Conservation (phyloP, 1,140 invertebrate genomes). For the Leguminivora glycinivorella region DNA sequence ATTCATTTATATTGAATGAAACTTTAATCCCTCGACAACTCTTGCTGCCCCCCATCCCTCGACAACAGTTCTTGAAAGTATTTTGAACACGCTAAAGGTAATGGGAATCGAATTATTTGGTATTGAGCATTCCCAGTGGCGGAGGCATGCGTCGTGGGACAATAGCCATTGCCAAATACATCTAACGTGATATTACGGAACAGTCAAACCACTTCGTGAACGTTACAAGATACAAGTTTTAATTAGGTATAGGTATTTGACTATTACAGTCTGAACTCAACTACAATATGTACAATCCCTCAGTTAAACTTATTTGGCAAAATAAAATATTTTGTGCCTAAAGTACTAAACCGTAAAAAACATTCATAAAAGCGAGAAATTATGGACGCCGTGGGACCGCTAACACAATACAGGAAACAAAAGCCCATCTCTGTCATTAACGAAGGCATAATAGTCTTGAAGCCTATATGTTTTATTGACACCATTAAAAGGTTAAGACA, state of each 20-base stretch:
- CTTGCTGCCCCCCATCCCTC: background rate
- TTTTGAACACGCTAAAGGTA: background rate
- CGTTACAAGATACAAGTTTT: too few species aligned
- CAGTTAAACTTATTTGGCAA: too few species aligned
- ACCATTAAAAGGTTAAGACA: background rate
- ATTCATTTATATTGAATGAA: background rate
- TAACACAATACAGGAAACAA: too few species aligned
- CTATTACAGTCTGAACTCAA: too few species aligned
- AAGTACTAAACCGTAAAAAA: too few species aligned
- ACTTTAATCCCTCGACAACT: background rate
- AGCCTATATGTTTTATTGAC: background rate
- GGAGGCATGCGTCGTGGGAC: background rate
- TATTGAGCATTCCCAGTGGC: slow-evolving; percentile 5
- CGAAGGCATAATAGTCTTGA: background rate
- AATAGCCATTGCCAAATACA: background rate
- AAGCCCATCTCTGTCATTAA: background rate
- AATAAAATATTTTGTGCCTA: too few species aligned
- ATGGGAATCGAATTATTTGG: too few species aligned
- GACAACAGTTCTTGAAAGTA: background rate
- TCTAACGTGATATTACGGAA: background rate
- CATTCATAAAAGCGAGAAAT: too few species aligned
- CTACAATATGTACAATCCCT: too few species aligned
- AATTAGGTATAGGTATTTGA: too few species aligned
- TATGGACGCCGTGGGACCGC: too few species aligned
- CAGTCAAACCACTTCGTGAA: too few species aligned